A percentile compares a stretch with the other conserved stretches of the same genome.
Conservation (phyloP, 2,888 invertebrate genomes). For the Bhutanitis thaidina region DNA sequence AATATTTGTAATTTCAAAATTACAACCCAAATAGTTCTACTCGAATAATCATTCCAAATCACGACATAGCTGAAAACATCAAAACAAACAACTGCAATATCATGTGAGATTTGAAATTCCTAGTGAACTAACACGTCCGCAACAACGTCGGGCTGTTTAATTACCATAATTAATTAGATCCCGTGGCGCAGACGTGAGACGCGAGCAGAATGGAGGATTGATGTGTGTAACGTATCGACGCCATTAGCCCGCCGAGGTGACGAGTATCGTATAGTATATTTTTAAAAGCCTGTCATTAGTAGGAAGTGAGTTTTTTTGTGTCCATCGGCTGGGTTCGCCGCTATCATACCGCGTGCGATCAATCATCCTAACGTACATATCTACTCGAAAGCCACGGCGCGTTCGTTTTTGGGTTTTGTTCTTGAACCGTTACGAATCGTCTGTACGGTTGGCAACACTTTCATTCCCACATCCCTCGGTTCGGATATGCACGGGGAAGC, state of each 20-base stretch:
- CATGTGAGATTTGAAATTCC: slow-evolving; percentile 38
- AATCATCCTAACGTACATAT: slow-evolving; percentile 54
- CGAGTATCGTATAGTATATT: slow-evolving; percentile 53
- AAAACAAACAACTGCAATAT: slow-evolving; percentile 33
- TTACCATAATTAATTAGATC: slow-evolving; percentile 77
- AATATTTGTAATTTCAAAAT: no score
- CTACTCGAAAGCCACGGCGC: slow-evolving; percentile 28
- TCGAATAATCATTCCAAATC: not conserved
- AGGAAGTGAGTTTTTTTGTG: slow-evolving; percentile 59
- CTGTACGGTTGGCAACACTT: slow-evolving; percentile 23
- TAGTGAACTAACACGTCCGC: slow-evolving; percentile 37
- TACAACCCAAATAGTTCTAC: no score
- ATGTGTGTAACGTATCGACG: slow-evolving; percentile 71
- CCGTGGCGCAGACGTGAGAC: slow-evolving; percentile 68
- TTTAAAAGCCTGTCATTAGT: slow-evolving; percentile 67
- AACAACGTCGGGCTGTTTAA: slow-evolving; percentile 62
- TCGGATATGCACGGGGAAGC: slow-evolving; percentile 15
- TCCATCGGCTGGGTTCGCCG: slow-evolving; percentile 37
- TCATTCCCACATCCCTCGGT: slow-evolving; percentile 22
- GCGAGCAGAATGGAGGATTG: slow-evolving; percentile 71
- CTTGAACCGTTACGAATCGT: slow-evolving; percentile 50
- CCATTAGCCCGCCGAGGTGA: slow-evolving; percentile 61
- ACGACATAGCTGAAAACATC: slow-evolving; percentile 4
- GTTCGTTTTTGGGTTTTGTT: slow-evolving; percentile 36
- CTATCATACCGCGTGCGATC: slow-evolving; percentile 57